phyloP scores from a whole-genome alignment of 2,888 invertebrate species.

The Oscheius onirici region DNA sequence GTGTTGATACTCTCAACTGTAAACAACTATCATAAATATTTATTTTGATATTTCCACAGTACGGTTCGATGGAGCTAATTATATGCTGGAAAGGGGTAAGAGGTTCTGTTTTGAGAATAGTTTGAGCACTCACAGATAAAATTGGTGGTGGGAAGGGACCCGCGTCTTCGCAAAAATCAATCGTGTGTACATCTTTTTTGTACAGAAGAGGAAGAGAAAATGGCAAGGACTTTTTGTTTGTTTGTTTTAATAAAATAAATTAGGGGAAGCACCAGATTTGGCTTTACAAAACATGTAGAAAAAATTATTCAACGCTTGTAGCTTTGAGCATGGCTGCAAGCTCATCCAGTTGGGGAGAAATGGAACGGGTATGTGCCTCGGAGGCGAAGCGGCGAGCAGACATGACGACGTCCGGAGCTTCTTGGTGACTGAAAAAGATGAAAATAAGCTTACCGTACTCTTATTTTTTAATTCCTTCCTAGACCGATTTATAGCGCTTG shows the following conservation, averaged over 20 bases:
- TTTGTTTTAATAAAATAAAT: not conserved
- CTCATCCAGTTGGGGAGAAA: conserved; percentile 31
- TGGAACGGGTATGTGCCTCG: not conserved
- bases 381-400: conserved; percentile 13
- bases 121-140: not conserved
- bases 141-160: too few relatives aligned
- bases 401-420: conserved; percentile 22
- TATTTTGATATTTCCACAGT: too few relatives aligned
- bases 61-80: too few relatives aligned
- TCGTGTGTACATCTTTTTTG: not conserved
- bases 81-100: too few relatives aligned
- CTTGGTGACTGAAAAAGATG: conserved; percentile 3
- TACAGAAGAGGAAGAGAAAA: not conserved
- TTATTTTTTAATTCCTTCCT: not conserved
- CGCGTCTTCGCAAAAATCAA: not conserved
- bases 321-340: conserved; percentile 27
- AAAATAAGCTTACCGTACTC: not conserved
- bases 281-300: not conserved
- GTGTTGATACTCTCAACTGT: too few relatives aligned
- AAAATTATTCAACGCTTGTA: conserved; percentile 15
- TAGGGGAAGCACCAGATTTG: not conserved
- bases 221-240: not conserved
- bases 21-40: too few relatives aligned
- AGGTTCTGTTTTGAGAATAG: too few relatives aligned
- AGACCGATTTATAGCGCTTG: too few relatives aligned